Evolutionary conservation across 2,797 vertebrate genomes (phyloP).

Genomic region (Hemitrygon akajei): DNA sequence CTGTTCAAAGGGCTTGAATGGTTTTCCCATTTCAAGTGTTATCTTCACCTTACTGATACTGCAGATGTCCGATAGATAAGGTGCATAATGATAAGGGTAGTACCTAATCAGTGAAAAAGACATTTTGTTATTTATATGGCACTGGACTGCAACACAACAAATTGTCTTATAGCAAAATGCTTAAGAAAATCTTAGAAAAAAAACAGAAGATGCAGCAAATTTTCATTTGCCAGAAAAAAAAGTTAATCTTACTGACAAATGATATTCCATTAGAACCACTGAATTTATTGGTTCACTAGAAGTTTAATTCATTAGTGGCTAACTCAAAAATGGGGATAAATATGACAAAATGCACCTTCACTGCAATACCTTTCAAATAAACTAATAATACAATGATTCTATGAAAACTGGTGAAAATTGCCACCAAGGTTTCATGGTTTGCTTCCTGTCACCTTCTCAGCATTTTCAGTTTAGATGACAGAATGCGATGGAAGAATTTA

Average conservation of each 20-base stretch:
- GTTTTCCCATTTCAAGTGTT: slow-evolving; percentile 80
- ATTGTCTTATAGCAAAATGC: neutral
- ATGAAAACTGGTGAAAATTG: neutral
- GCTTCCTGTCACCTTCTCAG: neutral
- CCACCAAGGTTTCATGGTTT: neutral
- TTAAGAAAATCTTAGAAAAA: slow-evolving; percentile 36
- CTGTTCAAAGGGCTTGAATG: slow-evolving; percentile 96
- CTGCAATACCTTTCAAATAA: neutral
- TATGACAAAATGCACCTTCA: neutral
- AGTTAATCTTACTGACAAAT: no score
- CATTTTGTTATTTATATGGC: neutral
- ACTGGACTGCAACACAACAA: neutral
- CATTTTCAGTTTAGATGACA: neutral
- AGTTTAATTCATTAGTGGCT: neutral
- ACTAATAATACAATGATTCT: neutral
- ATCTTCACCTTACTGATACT: slow-evolving; percentile 71
- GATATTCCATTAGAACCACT: no score
- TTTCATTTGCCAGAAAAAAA: no score
- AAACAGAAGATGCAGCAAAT: no score
- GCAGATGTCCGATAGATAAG: slow-evolving; percentile 87
- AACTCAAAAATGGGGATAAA: neutral
- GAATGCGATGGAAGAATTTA: neutral
- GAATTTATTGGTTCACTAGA: neutral
- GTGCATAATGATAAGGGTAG: slow-evolving; percentile 93
- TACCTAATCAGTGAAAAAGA: slow-evolving; percentile 62